These are phyloP conservation scores for Periophthalmus magnuspinnatus DNA, from an alignment of 2,797 vertebrate species.

Conservation along the genomic window DNA sequence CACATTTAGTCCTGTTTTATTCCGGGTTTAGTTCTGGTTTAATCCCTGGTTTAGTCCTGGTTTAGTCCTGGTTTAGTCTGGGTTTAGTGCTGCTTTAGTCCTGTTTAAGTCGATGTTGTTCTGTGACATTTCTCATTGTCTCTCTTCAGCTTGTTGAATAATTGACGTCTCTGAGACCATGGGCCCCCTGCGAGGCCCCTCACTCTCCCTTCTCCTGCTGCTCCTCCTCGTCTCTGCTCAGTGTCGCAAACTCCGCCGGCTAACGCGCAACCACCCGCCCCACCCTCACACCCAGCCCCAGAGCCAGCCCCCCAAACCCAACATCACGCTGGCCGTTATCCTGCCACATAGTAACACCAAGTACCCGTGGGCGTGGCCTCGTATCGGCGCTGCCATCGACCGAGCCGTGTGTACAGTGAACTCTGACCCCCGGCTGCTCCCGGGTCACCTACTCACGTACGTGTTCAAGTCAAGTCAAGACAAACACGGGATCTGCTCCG, in stretches of 20 bases:
- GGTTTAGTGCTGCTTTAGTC: neutral
- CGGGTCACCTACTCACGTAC: conserved; percentile 70
- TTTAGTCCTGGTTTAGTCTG: too few relatives aligned
- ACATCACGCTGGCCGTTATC: conserved; percentile 87
- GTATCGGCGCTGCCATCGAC: conserved; percentile 84
- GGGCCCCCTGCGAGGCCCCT: neutral
- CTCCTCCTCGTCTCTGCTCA: neutral
- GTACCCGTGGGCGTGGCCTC: conserved; percentile 94
- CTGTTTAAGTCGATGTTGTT: neutral
- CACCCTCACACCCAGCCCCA: neutral
- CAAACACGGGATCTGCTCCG: conserved; percentile 81
- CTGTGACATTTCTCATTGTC: neutral
- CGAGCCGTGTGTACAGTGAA: conserved; percentile 78
- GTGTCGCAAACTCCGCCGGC: neutral
- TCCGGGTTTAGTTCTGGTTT: too few relatives aligned
- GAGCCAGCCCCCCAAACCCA: neutral
- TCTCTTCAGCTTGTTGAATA: conserved; percentile 5
- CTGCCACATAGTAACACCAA: conserved; percentile 82
- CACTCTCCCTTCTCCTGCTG: neutral
- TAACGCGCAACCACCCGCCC: neutral
- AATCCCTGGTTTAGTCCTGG: too few relatives aligned
- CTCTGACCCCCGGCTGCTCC: conserved; percentile 70
- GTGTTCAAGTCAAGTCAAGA: conserved; percentile 86
- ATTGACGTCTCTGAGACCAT: conserved; percentile 1
- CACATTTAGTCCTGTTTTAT: too few relatives aligned